A percentile compares a stretch with the other conserved stretches of the same genome.
These are phyloP conservation scores for Chloroclysta siterata DNA, from an alignment of 2,888 invertebrate genomes.

Conservation along the genomic window DNA sequence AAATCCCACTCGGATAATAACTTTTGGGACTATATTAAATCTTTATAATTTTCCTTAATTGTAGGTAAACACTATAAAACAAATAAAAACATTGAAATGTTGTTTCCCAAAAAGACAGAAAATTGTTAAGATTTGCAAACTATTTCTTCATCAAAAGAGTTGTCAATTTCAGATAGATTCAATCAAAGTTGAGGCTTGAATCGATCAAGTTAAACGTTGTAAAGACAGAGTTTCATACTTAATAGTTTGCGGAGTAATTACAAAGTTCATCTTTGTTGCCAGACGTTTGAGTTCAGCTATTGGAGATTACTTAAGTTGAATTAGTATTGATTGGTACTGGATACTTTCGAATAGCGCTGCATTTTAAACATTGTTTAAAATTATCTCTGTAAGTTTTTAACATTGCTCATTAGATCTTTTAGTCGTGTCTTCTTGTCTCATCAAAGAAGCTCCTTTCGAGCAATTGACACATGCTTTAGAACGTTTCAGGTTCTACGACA, in stretches of 20 bases:
- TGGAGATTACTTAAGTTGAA: conserved; percentile 33
- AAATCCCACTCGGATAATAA: too few relatives aligned
- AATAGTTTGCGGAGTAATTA: conserved; percentile 43
- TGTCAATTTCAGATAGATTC: conserved; percentile 19
- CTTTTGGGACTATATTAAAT: too few relatives aligned
- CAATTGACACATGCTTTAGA: too few relatives aligned
- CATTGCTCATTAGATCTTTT: too few relatives aligned
- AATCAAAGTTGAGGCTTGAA: conserved; percentile 23
- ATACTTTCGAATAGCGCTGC: not conserved
- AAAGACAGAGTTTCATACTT: conserved; percentile 31
- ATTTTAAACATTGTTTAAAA: not conserved
- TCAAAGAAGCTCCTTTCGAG: too few relatives aligned
- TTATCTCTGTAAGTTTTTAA: too few relatives aligned
- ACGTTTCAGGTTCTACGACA: too few relatives aligned
- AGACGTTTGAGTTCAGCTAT: conserved; percentile 36
- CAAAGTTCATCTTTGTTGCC: conserved; percentile 37
- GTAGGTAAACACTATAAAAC: too few relatives aligned
- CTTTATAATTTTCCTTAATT: too few relatives aligned
- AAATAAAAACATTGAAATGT: too few relatives aligned
- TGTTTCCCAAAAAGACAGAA: too few relatives aligned
- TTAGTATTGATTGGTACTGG: conserved; percentile 29
- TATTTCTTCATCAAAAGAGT: conserved; percentile 7
- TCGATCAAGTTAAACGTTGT: conserved; percentile 37
- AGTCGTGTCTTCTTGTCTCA: too few relatives aligned
- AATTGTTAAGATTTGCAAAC: not conserved